Evolutionary conservation across 2,888 invertebrate species (phyloP).

Genomic region (Amphipoea lucens): DNA sequence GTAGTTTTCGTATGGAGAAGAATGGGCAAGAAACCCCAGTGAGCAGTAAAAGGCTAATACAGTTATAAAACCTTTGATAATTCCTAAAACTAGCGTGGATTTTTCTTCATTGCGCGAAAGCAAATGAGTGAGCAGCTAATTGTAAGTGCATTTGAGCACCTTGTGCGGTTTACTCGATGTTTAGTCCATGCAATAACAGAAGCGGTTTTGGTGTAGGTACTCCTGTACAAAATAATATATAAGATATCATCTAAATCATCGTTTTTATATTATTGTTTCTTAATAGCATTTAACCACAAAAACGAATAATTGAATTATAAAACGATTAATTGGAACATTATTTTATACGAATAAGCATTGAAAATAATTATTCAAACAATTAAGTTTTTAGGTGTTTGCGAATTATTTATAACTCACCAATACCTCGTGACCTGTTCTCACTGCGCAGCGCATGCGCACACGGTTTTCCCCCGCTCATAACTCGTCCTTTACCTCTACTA

Average conservation of each 20-base stretch:
- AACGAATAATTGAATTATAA: neutral
- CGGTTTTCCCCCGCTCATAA: neutral
- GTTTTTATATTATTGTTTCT: neutral
- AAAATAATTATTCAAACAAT: neutral
- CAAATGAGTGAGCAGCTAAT: neutral
- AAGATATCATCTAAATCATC: neutral
- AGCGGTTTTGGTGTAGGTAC: neutral
- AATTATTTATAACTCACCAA: neutral
- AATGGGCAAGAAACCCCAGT: neutral
- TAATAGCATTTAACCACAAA: neutral
- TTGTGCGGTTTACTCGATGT: conserved; percentile 4
- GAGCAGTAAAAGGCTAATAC: neutral
- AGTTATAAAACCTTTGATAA: no score
- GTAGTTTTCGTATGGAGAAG: no score
- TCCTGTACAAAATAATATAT: neutral
- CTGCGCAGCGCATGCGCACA: neutral
- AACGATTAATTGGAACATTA: neutral
- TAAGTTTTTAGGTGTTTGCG: neutral
- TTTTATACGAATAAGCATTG: neutral
- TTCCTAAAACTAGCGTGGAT: no score
- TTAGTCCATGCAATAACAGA: neutral
- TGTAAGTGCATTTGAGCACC: conserved; percentile 2
- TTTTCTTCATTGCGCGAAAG: neutral
- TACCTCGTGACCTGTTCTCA: neutral
- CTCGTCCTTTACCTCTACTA: neutral